Base-by-base conservation (phyloP, 1,140 invertebrate genomes). In the Steinernema feltiae region DNA sequence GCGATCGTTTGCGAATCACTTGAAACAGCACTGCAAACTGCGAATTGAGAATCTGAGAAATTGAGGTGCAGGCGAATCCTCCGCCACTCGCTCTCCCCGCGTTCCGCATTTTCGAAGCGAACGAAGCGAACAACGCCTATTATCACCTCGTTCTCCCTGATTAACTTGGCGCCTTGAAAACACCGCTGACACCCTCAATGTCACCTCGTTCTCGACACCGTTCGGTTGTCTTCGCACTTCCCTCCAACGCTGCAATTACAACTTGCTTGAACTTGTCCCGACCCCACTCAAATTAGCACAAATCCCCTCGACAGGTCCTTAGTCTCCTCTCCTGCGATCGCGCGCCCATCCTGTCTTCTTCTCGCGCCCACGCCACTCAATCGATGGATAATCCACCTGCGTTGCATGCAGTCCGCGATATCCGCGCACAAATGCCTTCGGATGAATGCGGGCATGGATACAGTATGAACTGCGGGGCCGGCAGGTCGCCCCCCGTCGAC, bases 251-350 rank as follows among this genome's bases (percentile, higher is more conserved):
- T 46, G 41, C 24, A 63, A 63, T 63, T 63, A 63, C 15, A 63
- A 27, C 15, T 27, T 41, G 15, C 53, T 27, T 63, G 53, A 63
- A 63, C 53, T 63, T 63, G 53, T 63, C 53, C 53, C 53, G 53
- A 63, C 53, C 53, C 24, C 53, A 63, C 53, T 63, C 53, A 63
- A 63, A 63, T 63, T 63, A 63, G 53, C 53, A 63, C 53, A 63
- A 63, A n/a, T 27, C 53, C 15, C n/a, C 53, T 63, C 53, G 53
- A 63, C 53, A 27, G n/a, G 3, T 63, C 53, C 35, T 7, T 7
- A 41, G 18, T 18, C 7, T 41, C 18, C 35, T 18, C 7, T 41
- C n/a, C n/a, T n/a, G n/a, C n/a, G n/a, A n/a, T n/a, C n/a, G n/a
- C n/a, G n/a, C n/a, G n/a, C n/a, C n/a, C n/a, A n/a, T n/a, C n/a